These are phyloP conservation scores for Clarias pachynema DNA, from an alignment of 2,797 vertebrate genomes.

Conservation along the genomic window DNA sequence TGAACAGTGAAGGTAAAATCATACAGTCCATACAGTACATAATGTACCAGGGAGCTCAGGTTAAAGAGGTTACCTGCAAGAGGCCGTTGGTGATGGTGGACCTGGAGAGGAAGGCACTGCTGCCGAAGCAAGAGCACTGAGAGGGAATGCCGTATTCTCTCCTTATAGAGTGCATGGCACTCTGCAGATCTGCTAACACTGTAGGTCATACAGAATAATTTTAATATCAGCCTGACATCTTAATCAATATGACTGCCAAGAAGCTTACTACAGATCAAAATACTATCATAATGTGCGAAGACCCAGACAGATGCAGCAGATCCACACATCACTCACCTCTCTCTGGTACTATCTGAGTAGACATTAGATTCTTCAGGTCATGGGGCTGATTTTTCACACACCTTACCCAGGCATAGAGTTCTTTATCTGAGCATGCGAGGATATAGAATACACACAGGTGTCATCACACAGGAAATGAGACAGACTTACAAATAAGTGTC, in stretches of 20 bases:
- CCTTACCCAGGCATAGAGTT: slow-evolving; percentile 93
- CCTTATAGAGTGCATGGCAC: slow-evolving; percentile 86
- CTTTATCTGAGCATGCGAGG: slow-evolving; percentile 82
- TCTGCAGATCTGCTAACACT: slow-evolving; percentile 91
- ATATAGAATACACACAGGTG: neutral
- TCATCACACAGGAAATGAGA: neutral
- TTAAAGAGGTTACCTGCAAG: slow-evolving; percentile 79
- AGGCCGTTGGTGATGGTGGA: slow-evolving; percentile 87
- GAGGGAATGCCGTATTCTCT: slow-evolving; percentile 87
- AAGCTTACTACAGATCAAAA: neutral
- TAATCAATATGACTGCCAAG: slow-evolving; percentile 9
- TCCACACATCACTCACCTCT: slow-evolving; percentile 78
- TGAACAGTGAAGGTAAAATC: neutral
- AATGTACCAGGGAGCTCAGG: neutral
- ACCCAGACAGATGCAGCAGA: neutral
- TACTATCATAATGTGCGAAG: neutral
- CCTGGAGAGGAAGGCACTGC: slow-evolving; percentile 75
- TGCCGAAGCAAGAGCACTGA: slow-evolving; percentile 83
- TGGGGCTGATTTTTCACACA: slow-evolving; percentile 98
- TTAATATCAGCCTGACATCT: slow-evolving; percentile 22
- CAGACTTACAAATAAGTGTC: neutral
- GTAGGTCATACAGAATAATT: slow-evolving; percentile 47
- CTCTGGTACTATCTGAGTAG: slow-evolving; percentile 97
- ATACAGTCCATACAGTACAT: neutral
- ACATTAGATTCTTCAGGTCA: slow-evolving; percentile 97